These are phyloP conservation scores for Stegophylla sp. DNA, from an alignment of 2,888 invertebrate species.

Conservation along the genomic window DNA sequence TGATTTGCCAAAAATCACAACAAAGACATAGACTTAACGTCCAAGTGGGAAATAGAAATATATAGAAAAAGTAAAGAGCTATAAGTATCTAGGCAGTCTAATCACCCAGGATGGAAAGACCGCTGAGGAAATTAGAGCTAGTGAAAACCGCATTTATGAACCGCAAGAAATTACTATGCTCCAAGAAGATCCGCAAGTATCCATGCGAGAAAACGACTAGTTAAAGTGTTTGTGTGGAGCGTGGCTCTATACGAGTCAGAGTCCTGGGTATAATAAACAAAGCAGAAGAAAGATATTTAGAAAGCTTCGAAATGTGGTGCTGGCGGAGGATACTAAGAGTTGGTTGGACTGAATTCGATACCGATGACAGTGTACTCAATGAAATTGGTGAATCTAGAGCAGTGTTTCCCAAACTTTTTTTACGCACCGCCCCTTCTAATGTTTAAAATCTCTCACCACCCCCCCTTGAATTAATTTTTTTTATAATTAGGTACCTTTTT, in stretches of 20 bases:
- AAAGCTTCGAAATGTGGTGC: constrained; percentile 15
- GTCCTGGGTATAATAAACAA: not conserved
- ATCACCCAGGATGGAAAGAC: constrained; percentile 3
- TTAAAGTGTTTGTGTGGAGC: constrained; percentile 2
- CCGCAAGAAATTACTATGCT: constrained; percentile 26
- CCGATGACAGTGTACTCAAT: constrained; percentile 21
- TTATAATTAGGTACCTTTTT: too few relatives aligned
- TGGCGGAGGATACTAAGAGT: constrained; percentile 7
- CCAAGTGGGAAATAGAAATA: constrained; percentile 8
- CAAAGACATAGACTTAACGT: constrained; percentile 4
- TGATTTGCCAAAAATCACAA: constrained; percentile 16
- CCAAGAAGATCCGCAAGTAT: constrained; percentile 25
- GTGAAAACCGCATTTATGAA: constrained; percentile 13
- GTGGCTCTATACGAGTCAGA: not conserved
- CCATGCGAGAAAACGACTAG: constrained; percentile 22
- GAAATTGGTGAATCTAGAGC: constrained; percentile 22
- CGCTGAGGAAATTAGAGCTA: constrained; percentile 31
- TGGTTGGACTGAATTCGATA: not conserved
- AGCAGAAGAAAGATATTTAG: constrained; percentile 5
- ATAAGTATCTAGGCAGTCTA: constrained; percentile 13
- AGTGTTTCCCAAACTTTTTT: too few relatives aligned
- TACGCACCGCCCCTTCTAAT: too few relatives aligned
- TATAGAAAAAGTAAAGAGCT: constrained; percentile 18
- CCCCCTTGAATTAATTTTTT: too few relatives aligned
- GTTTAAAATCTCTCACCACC: too few relatives aligned